Base-by-base conservation (phyloP, 2,797 vertebrate species). In the Tinamus major region DNA sequence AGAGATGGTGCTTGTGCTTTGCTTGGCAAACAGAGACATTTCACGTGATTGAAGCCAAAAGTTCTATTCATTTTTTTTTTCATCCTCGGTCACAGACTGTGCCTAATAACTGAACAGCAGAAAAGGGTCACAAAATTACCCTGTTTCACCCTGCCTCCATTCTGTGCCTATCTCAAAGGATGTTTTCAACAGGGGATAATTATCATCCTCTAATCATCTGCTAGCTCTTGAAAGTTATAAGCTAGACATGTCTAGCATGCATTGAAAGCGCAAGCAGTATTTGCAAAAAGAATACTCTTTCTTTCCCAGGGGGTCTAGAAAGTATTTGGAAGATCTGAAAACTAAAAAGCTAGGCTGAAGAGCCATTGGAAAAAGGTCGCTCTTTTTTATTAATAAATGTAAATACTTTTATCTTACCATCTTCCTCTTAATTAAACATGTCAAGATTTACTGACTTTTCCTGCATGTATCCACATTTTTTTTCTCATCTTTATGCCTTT, bases 171-270 rank as follows among this genome's bases (percentile, higher is more conserved):
- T 61, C 80, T 70, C 67, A 81, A 72, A 68, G 51, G 70, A 31
- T 76, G 49, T 86, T 93, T 90, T 69, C 68, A 88, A 63, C 17
- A 69, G 83, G 41, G 44, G 79, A 29, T 67, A 85, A 89, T 82
- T 83, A 87, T 67, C 53, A 82, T 68, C 75, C 58, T 62, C 53
- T 49, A 91, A 82, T 85, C n/a, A 29, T 85, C 53, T 89, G 8
- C 35, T 13, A 71, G 83, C 31, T 79, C 67, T 80, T 91, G 63
- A 83, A 75, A 91, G 84, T 91, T 75, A 84, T 84, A 75, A 48
- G 82, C 90, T 65, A 61, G 48, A 82, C 53, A 71, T 78, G 48
- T 9, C 62, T 83, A 87, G 31, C 49, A n/a, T 33, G 42, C 20
- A 74, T 31, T 56, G 64, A 92, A 84, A 80, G 26, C 90, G 27